Conservation (phyloP, 2,113 vertebrate genomes). For the Rhinopomastus cyanomelas region DNA sequence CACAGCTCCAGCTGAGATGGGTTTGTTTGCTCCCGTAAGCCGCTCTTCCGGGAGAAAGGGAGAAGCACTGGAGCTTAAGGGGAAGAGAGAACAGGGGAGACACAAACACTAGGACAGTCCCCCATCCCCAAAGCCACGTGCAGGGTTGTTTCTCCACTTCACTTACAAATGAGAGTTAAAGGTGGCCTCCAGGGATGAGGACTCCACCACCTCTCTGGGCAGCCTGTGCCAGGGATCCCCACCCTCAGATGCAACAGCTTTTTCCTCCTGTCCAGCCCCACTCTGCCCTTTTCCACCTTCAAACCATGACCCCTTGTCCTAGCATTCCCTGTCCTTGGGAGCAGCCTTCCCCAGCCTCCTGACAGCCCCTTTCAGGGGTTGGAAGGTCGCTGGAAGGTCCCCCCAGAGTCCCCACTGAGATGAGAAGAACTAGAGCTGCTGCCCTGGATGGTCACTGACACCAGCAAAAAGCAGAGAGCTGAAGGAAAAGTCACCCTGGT, state of each 20-base stretch:
- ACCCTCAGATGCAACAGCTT: no score
- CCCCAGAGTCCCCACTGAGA: not conserved
- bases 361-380: no score
- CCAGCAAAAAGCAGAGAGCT: not conserved
- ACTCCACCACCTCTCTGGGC: no score
- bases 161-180: not conserved
- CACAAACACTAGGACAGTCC: not conserved
- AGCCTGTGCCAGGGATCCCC: no score
- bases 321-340: no score
- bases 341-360: no score
- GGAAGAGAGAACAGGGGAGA: not conserved
- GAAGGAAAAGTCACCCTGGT: not conserved
- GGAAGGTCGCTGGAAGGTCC: no score
- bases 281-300: no score
- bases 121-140: not conserved
- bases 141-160: not conserved
- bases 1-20: not conserved
- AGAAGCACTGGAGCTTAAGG: not conserved
- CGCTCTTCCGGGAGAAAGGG: not conserved
- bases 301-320: no score
- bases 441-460: no score
- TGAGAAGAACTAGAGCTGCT: not conserved
- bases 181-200: no score
- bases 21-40: not conserved
- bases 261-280: no score